phyloP scores from a whole-genome alignment of 2,888 invertebrate species.

The Caenorhabditis becei region DNA sequence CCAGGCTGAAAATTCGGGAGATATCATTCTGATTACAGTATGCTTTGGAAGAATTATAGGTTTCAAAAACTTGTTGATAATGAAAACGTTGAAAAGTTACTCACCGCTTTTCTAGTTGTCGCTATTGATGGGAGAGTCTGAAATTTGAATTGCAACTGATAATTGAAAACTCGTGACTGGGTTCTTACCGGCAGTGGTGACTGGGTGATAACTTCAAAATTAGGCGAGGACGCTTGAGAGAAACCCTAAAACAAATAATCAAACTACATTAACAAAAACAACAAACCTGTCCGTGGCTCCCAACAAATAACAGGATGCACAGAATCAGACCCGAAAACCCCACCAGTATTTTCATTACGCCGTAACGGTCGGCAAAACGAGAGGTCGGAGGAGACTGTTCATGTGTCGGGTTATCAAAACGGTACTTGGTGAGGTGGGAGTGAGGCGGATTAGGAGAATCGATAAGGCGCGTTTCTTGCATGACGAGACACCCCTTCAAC shows the following conservation, averaged over 20 bases:
- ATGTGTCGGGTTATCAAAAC: slow-evolving; percentile 53
- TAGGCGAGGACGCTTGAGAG: not conserved
- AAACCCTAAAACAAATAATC: not conserved
- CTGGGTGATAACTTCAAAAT: not conserved
- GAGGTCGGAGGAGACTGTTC: slow-evolving; percentile 50
- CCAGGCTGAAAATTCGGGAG: slow-evolving; percentile 34
- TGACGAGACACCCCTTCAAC: slow-evolving; percentile 42
- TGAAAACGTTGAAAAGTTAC: slow-evolving; percentile 3
- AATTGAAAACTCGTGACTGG: not conserved
- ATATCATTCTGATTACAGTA: not conserved
- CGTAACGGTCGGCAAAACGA: slow-evolving; percentile 27
- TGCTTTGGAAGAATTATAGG: too few species aligned
- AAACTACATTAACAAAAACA: not conserved
- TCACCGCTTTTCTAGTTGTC: slow-evolving; percentile 14
- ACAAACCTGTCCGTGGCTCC: slow-evolving; percentile 29
- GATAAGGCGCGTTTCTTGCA: slow-evolving; percentile 47
- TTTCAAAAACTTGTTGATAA: too few species aligned
- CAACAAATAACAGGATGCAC: slow-evolving; percentile 9
- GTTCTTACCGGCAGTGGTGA: not conserved
- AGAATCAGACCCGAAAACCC: slow-evolving; percentile 32
- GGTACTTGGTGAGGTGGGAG: slow-evolving; percentile 54
- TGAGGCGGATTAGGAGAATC: slow-evolving; percentile 50
- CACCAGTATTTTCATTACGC: slow-evolving; percentile 44
- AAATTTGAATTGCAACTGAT: not conserved
- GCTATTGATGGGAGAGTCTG: not conserved